Evolutionary conservation across 2,113 vertebrate species (phyloP).

Genomic region (Empidonax traillii): DNA sequence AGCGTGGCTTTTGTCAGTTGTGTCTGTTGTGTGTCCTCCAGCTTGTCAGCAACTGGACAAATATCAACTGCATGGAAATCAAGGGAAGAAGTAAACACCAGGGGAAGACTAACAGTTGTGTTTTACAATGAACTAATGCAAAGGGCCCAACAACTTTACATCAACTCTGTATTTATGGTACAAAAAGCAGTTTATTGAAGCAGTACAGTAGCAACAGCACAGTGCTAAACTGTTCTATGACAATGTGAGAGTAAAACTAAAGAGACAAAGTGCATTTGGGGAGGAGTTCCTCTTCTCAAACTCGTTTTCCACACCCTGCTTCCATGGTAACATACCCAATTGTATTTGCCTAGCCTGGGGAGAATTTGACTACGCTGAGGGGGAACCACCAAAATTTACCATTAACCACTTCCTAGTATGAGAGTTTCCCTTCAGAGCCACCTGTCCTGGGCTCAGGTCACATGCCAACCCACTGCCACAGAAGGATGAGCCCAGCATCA

Average conservation of each 20-base stretch:
- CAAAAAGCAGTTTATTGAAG: background rate
- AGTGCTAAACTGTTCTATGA: background rate
- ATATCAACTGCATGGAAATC: constrained; percentile 56
- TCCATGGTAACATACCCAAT: background rate
- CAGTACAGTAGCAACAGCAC: background rate
- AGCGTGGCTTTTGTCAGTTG: constrained; percentile 59
- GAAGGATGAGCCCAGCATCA: background rate
- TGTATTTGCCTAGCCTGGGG: background rate
- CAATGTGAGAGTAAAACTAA: background rate
- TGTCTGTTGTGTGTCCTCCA: constrained; percentile 11
- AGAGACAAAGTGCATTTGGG: background rate
- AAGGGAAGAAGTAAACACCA: background rate
- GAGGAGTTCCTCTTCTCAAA: background rate
- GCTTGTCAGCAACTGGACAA: constrained; percentile 24
- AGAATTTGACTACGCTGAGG: background rate
- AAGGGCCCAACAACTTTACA: background rate
- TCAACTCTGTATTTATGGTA: background rate
- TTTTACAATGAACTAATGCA: background rate
- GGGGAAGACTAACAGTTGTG: background rate
- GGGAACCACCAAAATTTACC: background rate
- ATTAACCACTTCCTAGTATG: background rate
- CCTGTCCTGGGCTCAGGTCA: background rate
- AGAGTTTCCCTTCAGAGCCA: background rate
- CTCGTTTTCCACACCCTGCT: background rate
- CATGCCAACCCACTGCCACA: background rate